A percentile compares a stretch with the other conserved stretches of the same genome.
These are phyloP conservation scores for Piaya cayana DNA, from an alignment of 2,113 vertebrate species.

Conservation along the genomic window DNA sequence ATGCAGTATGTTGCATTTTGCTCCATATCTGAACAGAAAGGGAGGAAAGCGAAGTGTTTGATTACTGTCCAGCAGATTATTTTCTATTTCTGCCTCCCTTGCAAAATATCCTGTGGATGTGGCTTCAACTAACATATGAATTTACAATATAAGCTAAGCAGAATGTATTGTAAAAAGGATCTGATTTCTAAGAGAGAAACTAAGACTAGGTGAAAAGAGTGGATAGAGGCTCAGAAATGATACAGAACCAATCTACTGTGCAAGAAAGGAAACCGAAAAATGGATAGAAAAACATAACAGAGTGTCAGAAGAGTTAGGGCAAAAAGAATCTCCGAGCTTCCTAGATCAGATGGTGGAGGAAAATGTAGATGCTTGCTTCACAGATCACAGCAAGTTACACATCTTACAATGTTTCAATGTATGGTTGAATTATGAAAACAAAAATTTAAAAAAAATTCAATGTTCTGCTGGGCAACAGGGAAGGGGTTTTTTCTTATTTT, in stretches of 20 bases:
- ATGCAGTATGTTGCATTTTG: background rate
- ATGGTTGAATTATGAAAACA: background rate
- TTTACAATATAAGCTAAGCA: background rate
- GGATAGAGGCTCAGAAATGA: background rate
- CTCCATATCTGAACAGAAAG: background rate
- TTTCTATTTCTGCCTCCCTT: background rate
- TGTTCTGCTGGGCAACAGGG: background rate
- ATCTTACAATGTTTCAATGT: background rate
- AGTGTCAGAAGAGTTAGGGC: background rate
- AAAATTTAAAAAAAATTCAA: background rate
- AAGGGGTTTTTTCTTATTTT: fast-evolving
- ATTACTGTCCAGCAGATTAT: background rate
- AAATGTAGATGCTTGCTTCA: background rate
- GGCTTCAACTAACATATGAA: background rate
- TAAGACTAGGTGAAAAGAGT: background rate
- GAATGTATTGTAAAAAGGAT: background rate
- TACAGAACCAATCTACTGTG: fast-evolving
- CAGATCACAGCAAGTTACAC: background rate
- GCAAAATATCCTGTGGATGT: background rate
- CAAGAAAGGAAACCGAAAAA: background rate
- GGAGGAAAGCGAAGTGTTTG: background rate
- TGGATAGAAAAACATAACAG: fast-evolving
- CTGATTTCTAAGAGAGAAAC: background rate
- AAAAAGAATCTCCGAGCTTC: background rate
- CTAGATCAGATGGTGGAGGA: background rate